Base-by-base conservation (phyloP, 2,888 invertebrate genomes). In the Tortricodes alternella region DNA sequence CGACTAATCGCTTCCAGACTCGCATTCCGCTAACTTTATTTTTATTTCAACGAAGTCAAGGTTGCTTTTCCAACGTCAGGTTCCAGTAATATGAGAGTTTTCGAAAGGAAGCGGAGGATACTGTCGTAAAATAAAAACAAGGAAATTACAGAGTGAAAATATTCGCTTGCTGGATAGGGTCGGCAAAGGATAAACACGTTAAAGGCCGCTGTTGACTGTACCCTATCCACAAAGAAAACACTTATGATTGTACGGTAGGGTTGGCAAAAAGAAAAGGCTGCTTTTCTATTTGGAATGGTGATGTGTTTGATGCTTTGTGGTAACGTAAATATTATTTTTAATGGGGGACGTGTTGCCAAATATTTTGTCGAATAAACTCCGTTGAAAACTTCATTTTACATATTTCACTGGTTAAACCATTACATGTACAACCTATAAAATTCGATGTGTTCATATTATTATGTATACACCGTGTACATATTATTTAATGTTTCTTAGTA, bases 181-280 rank as follows among this genome's bases (percentile, higher is more conserved):
- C 50, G 52, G 59, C 49, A 63, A 63, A 61, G 61, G 62, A 61
- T 62, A 62, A 63, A 60, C 63, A 58, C 37, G 64, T 63, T 62
- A 62, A 63, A 63, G 62, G 64, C 61, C 56, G 39, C 59, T 59
- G 59, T 51, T 56, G 56, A 59, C 63, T 61, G 61, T 61, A 56
- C 61, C 56, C 62, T 57, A 64, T 62, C 59, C 63, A 59, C 64
- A 63, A 63, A 64, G 64, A 63, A 63, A 64, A 62, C 64, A 64
- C 63, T 64, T 58, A 59, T 58, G 53, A 55, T 46, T 55, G 60
- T 55, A 27, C 43, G 48, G 59, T 51, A 39, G 49, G 58, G 53
- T 39, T 48, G 51, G 43, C 55, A 41, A 35, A 51, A 23, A 15
- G n/a, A n/a, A n/a, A 37, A 34, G 53, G 16, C 27, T 34, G 32